A percentile compares a stretch with the other conserved stretches of the same genome.
Conservation (phyloP, 2,888 invertebrate species). For the Monoplex corrugatus region DNA sequence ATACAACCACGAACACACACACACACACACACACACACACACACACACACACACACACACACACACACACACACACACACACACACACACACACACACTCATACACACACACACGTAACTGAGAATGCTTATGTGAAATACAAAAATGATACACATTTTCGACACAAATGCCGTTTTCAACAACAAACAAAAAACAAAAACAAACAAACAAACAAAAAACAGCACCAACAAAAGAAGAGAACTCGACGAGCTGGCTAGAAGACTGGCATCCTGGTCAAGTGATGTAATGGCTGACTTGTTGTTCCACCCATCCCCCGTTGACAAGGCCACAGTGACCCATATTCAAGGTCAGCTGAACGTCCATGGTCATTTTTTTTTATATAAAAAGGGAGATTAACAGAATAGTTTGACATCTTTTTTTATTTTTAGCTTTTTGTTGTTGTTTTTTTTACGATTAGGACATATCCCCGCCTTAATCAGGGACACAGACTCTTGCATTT, state of each 20-base stretch:
- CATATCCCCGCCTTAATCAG: too few species aligned
- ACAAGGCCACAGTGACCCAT: too few species aligned
- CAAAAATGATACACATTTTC: too few species aligned
- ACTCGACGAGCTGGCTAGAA: neutral
- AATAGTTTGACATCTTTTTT: neutral
- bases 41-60: neutral
- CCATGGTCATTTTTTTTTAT: neutral
- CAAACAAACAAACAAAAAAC: too few species aligned
- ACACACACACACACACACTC: conserved; percentile 19
- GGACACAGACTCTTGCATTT: too few species aligned
- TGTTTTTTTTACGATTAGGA: too few species aligned
- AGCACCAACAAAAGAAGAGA: neutral
- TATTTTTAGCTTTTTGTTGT: too few species aligned
- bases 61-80: conserved; percentile 13
- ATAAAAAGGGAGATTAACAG: neutral
- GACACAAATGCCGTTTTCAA: neutral
- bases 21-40: conserved; percentile 1
- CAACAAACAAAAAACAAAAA: too few species aligned
- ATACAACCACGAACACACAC: neutral
- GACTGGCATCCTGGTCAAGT: neutral
- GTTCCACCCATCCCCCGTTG: neutral
- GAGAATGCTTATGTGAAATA: too few species aligned
- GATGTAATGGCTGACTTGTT: neutral
- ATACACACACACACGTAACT: neutral
- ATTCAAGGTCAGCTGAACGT: too few species aligned